Percentiles rank a stretch among this genome's conserved stretches.
Evolutionary conservation across 2,113 vertebrate species (phyloP).

Genomic region (Cephalopterus ornatus): DNA sequence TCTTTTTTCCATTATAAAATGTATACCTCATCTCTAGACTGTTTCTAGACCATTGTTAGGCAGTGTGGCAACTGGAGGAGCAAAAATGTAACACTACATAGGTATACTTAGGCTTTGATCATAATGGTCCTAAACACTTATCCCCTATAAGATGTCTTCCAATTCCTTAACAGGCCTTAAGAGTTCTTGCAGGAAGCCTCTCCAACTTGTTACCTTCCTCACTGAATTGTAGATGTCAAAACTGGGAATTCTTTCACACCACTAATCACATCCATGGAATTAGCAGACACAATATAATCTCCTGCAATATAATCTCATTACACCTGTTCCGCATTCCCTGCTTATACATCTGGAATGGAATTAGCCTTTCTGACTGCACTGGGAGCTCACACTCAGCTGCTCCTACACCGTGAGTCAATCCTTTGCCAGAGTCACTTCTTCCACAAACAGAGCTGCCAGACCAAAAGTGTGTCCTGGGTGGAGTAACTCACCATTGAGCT

Average conservation of each 20-base stretch:
- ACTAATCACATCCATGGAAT: constrained; percentile 8
- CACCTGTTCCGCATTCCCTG: neutral
- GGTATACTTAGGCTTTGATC: neutral
- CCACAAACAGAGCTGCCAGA: neutral
- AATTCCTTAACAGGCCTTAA: neutral
- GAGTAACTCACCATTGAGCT: neutral
- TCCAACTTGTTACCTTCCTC: neutral
- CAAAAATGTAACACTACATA: neutral
- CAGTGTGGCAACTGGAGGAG: neutral
- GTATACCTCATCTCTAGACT: neutral
- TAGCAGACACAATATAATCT: neutral
- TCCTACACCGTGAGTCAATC: neutral
- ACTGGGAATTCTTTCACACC: neutral
- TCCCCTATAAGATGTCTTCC: neutral
- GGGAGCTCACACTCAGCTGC: neutral
- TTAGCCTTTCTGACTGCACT: neutral
- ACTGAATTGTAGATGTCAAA: neutral
- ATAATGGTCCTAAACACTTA: neutral
- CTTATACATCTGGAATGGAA: neutral
- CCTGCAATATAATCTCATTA: constrained; percentile 15
- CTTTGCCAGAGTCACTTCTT: neutral
- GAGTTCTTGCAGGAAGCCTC: neutral
- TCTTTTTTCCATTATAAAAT: neutral
- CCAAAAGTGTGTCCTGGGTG: rapidly evolving
- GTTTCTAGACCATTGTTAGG: neutral